Conservation (phyloP, 2,797 vertebrate genomes). For the Enteromius anoplus region DNA sequence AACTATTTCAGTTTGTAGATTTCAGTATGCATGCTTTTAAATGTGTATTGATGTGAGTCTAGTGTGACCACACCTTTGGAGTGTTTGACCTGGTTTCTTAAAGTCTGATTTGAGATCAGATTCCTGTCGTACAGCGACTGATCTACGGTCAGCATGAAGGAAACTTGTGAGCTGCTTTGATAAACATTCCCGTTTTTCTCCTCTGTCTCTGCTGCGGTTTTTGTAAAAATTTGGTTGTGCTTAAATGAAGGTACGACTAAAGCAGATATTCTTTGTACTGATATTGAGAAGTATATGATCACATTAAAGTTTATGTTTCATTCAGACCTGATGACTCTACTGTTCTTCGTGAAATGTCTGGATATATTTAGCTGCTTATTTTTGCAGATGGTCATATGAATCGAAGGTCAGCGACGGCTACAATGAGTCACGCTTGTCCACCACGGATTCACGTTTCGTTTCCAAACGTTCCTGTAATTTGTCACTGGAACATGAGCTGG, state of each 20-base stretch:
- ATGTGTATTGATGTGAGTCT: background rate
- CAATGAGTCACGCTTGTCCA: constrained; percentile 1
- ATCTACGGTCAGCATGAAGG: constrained; percentile 32
- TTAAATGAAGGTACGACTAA: constrained; percentile 66
- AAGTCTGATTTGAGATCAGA: constrained; percentile 39
- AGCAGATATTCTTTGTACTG: constrained; percentile 74
- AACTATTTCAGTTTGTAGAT: background rate
- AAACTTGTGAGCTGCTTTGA: constrained; percentile 51
- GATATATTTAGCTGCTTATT: background rate
- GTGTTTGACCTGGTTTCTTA: constrained; percentile 16
- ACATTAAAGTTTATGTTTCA: constrained; percentile 80
- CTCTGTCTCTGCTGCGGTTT: background rate
- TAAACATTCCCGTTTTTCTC: constrained; percentile 39
- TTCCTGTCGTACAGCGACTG: constrained; percentile 28
- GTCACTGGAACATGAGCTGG: constrained; percentile 11
- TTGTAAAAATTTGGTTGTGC: constrained; percentile 42
- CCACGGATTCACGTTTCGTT: constrained; percentile 2
- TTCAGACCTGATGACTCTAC: constrained; percentile 13
- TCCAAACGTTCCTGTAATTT: constrained; percentile 8
- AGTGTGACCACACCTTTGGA: constrained; percentile 3
- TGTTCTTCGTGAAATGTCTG: background rate
- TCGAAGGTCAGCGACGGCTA: background rate
- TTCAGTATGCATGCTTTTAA: constrained; percentile 15
- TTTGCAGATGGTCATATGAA: background rate
- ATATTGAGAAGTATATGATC: constrained; percentile 73